Evolutionary conservation across 1,140 invertebrate genomes (phyloP), one percentile per base, ranked within the genome.

Genomic region (Vollenhovia emeryi): DNA sequence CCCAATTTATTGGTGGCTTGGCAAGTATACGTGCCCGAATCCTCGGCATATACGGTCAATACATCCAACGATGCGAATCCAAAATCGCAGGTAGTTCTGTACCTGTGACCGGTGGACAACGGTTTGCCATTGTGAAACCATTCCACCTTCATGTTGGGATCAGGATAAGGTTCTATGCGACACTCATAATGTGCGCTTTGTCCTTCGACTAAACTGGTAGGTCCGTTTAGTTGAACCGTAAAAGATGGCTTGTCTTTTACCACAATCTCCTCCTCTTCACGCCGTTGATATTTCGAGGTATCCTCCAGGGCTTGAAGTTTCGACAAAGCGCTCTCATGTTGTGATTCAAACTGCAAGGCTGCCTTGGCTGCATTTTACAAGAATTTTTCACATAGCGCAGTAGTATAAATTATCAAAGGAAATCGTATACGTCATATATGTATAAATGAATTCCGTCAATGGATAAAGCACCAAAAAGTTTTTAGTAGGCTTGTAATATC

Each of bases 141-240:
- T 94, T 99, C 98, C 1, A 99, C 97, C 87, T 97, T 97, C 92
- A 99, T 97, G 73, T 97, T 97, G 2, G 98, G 97, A 95, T 99
- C 99, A 11, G 98, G 98, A 91, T 99, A 98, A 52, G 99, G 99
- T 90, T 99, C 98, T 90, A 99, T 98, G 64, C 98, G 96, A 91
- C 98, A 99, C 95, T 99, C 99, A 94, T 99, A 99, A 92, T 99
- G 98, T 73, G 98, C 98, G 92, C 97, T 98, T 95, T 98, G 97
- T 1, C 97, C 98, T 95, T 99, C 98, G 45, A 97, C 95, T 43
- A 99, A 94, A 84, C 96, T 97, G 33, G 96, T 96, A 18, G 98
- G 97, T 27, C 98, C 98, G 91, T 98, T 98, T 21, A 99, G 94
- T 94, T 98, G 97, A 21, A 98, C 98, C 1, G 97, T 97, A 91